Conservation (phyloP, 2,888 invertebrate species). For the Chrysina gloriosa region DNA sequence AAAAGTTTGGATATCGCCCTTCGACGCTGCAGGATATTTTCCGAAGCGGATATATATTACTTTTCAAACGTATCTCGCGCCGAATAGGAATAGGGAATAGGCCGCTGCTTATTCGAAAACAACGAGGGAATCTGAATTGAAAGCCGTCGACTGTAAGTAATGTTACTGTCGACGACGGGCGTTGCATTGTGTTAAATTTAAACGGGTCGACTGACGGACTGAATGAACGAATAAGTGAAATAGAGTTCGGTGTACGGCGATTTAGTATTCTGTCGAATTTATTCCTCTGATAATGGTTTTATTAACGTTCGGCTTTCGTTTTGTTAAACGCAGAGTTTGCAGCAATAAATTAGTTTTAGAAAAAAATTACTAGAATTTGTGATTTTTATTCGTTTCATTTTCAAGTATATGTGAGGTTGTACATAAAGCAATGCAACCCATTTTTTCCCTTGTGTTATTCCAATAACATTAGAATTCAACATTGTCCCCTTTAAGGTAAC, state of each 20-base stretch:
- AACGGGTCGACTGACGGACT: neutral
- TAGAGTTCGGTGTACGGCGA: neutral
- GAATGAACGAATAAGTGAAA: neutral
- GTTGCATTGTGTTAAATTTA: conserved; percentile 4
- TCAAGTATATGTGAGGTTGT: no score
- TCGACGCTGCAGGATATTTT: conserved; percentile 8
- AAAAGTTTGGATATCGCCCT: conserved; percentile 15
- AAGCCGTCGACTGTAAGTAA: conserved; percentile 27
- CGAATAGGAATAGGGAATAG: neutral
- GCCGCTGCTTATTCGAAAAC: conserved; percentile 22
- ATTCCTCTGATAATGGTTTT: neutral
- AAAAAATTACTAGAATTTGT: no score
- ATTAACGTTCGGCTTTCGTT: no score
- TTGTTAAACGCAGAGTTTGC: no score
- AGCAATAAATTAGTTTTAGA: no score
- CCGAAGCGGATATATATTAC: conserved; percentile 8
- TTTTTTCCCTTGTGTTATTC: no score
- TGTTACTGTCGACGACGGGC: conserved; percentile 9
- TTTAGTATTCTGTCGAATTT: neutral
- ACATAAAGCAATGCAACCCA: no score
- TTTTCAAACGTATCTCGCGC: no score
- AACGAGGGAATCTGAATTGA: conserved; percentile 34
- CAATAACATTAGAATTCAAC: no score
- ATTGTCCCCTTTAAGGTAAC: no score
- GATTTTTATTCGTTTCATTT: no score